phyloP scores from a whole-genome alignment of 2,888 invertebrate genomes.

The Ormia ochracea region DNA sequence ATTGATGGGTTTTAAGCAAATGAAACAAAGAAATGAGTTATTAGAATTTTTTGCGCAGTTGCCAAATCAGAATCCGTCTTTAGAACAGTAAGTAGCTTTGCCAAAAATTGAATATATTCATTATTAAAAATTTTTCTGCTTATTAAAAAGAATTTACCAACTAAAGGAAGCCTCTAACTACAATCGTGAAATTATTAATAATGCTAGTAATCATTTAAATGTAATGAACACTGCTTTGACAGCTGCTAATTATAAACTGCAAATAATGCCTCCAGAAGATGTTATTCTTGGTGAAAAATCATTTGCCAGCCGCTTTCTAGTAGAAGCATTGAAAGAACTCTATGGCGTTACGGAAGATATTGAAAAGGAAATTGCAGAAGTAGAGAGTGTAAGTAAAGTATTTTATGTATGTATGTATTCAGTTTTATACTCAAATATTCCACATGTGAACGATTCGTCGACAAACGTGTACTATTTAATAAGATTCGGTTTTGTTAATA shows the following conservation, averaged over 20 bases:
- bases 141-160: slow-evolving; percentile 65
- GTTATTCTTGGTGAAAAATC: slow-evolving; percentile 73
- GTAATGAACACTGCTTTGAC: slow-evolving; percentile 71
- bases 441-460: no score
- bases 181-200: slow-evolving; percentile 70
- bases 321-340: slow-evolving; percentile 73
- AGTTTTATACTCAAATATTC: no score
- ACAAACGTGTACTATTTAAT: no score
- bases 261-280: slow-evolving; percentile 72
- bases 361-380: slow-evolving; percentile 67
- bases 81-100: slow-evolving; percentile 65
- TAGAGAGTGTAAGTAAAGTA: slow-evolving; percentile 65
- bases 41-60: slow-evolving; percentile 68
- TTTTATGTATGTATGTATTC: background rate
- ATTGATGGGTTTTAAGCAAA: slow-evolving; percentile 69
- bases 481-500: no score
- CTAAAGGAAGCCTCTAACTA: slow-evolving; percentile 66
- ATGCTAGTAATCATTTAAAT: slow-evolving; percentile 69
- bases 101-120: background rate
- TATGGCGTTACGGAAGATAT: slow-evolving; percentile 69
- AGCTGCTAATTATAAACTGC: slow-evolving; percentile 73
- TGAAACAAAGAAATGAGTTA: slow-evolving; percentile 66
- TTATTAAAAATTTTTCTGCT: background rate
- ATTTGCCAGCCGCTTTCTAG: slow-evolving; percentile 74
- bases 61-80: slow-evolving; percentile 72